Base-by-base conservation (phyloP, 2,888 invertebrate genomes). In the Torymus auratus region DNA sequence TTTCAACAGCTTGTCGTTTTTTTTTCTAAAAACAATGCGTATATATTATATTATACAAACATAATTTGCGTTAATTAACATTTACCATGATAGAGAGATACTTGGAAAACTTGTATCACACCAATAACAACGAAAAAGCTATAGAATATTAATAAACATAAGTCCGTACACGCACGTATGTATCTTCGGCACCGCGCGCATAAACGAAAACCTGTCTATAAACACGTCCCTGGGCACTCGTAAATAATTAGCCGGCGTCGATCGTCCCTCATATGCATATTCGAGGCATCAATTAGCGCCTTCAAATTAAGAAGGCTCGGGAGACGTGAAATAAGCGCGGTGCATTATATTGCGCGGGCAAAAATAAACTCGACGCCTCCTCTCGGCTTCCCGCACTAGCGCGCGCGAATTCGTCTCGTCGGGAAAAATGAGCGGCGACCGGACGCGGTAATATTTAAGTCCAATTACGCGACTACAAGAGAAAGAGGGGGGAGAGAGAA, bases 391-490 rank as follows among this genome's bases (percentile, higher is more conserved):
- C 56, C 64, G 20, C 55, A 20, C 20, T 20, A 20, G 20, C 55
- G 73, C 71, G 71, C 64, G 71, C 64, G n/a, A 77, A 58, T 68
- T 64, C 69, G 69, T 77, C 76, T 56, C 11, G 1, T 5, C 17
- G 64, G 14, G n/a, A 71, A 72, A 61, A 72, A 73, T 53, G 50
- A 69, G 28, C 67, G 67, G 64, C 67, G 67, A 60, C 69, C 65
- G 60, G 15, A 56, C 73, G 52, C 20, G 23, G 80, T 58, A 82
- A 85, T 84, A 83, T 83, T 84, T 83, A 83, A 85, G 84, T 77
- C 83, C 84, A 85, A 85, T 85, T 85, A 85, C 75, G 61, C 50
- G 41, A 41, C 41, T 41, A 41, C 41, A 41, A 41, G 41, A 41
- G 41, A 41, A 41, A 28, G 28, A 28, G 28, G 7, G 28, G 28